Conservation (phyloP, 1,140 invertebrate species). For the Anthonomus grandis region DNA sequence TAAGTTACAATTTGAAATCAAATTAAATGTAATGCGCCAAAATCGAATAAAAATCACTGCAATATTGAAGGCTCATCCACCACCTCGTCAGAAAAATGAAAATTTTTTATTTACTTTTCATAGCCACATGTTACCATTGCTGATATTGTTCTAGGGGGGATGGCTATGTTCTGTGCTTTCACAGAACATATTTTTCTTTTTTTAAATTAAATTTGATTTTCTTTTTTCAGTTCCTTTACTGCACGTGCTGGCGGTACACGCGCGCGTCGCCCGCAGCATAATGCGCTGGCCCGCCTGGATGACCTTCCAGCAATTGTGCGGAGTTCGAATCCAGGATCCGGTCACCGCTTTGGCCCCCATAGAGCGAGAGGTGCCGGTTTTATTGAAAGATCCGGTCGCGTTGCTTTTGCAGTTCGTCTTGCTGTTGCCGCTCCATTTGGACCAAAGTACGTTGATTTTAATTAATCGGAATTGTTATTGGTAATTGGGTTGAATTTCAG, state of each 20-base stretch:
- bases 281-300: slow-evolving; percentile 64
- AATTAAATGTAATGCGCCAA: too few relatives aligned
- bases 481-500: too few relatives aligned
- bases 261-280: slow-evolving; percentile 58
- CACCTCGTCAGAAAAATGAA: too few relatives aligned
- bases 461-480: neutral
- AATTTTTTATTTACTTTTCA: too few relatives aligned
- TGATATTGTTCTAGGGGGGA: too few relatives aligned
- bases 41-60: too few relatives aligned
- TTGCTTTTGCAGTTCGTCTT: slow-evolving; percentile 84
- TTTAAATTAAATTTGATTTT: slow-evolving; percentile 7
- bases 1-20: too few relatives aligned
- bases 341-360: slow-evolving; percentile 49
- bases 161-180: too few relatives aligned
- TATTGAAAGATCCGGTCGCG: slow-evolving; percentile 79
- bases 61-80: too few relatives aligned
- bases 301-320: slow-evolving; percentile 63
- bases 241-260: slow-evolving; percentile 83
- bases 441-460: slow-evolving; percentile 77
- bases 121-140: too few relatives aligned
- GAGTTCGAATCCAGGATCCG: slow-evolving; percentile 45
- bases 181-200: too few relatives aligned
- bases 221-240: slow-evolving; percentile 71
- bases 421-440: slow-evolving; percentile 77
- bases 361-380: slow-evolving; percentile 72